A percentile compares a stretch with the other conserved stretches of the same genome.
These are phyloP conservation scores for Scaptomyza graminum DNA, from an alignment of 1,140 invertebrate species.

Conservation along the genomic window DNA sequence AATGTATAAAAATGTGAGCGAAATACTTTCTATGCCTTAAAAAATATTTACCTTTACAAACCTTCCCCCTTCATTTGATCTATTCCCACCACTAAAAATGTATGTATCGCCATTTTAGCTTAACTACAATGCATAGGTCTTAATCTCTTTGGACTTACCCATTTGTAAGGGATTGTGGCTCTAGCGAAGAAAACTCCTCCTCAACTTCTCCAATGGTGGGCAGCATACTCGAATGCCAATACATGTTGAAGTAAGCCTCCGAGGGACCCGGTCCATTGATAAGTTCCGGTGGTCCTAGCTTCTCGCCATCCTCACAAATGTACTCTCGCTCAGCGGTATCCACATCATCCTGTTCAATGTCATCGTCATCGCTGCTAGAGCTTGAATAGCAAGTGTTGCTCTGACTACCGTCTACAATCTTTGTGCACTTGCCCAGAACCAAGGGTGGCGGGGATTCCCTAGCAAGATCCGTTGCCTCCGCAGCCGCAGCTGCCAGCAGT, in stretches of 20 bases:
- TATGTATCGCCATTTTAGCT: too few species aligned
- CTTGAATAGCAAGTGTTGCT: conserved; percentile 69
- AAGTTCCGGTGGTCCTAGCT: conserved; percentile 80
- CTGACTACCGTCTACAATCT: conserved; percentile 62
- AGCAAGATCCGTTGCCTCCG: conserved; percentile 59
- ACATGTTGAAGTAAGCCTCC: conserved; percentile 82
- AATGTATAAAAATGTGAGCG: too few species aligned
- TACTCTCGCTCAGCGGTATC: conserved; percentile 71
- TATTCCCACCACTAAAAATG: too few species aligned
- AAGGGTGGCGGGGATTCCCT: conserved; percentile 68
- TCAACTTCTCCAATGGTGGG: conserved; percentile 89
- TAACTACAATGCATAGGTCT: too few species aligned
- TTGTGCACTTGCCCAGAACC: conserved; percentile 77
- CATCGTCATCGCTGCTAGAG: conserved; percentile 78
- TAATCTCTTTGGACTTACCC: conserved; percentile 59
- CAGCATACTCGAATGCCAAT: conserved; percentile 84
- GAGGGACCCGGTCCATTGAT: conserved; percentile 80
- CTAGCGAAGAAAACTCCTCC: conserved; percentile 85
- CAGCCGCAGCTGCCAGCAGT: conserved; percentile 61
- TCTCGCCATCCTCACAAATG: conserved; percentile 80
- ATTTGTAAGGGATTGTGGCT: conserved; percentile 74
- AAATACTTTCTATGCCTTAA: too few species aligned
- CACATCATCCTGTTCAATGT: conserved; percentile 61
- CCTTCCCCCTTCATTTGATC: too few species aligned
- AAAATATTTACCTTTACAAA: too few species aligned